Base-by-base conservation (phyloP, 2,113 vertebrate genomes). In the Zosterops japonicus region DNA sequence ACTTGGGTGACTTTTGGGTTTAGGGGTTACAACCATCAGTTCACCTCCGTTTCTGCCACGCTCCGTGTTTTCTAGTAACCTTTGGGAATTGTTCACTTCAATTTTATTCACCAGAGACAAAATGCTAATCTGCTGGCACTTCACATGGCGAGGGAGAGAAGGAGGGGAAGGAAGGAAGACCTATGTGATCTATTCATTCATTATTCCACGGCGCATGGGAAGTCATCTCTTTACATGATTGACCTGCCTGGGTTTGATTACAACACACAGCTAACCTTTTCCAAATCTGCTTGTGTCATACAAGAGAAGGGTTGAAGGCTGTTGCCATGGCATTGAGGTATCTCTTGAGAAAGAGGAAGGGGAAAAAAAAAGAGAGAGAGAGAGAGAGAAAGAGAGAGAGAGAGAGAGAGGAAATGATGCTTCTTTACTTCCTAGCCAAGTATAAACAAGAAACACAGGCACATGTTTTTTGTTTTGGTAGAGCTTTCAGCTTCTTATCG, bases 261-360 rank as follows among this genome's bases (percentile, higher is more conserved):
- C 95, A 97, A 89, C 89, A 93, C 96, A 87, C 50, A 85, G 95
- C 95, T 95, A 97, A 96, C 96, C 95, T 97, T 97, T 93, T 88
- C 95, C 94, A 90, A 96, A 95, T 91, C 92, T 97, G 89, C 69
- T 97, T 91, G 95, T 97, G 95, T 97, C 97, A 92, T 94, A 96
- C 91, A 93, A 95, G 95, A 86, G 55, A 92, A 94, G 94, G 94
- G 95, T 95, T 97, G 96, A 95, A 97, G 94, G 97, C 95, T 97
- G 97, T 97, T 97, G 97, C 97, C 96, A 97, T 97, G 96, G 96
- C 39, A 93, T 77, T 97, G 82, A 96, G 92, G 96, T 93, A 96
- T 97, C 96, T 97, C 94, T 93, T 90, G 95, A 95, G 96, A 93
- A 94, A 88, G 94, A 70, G 79, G 63, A 8, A 53, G 53, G 60